These are phyloP conservation scores for Ectobius pallidus DNA, from an alignment of 2,888 invertebrate species.

Conservation along the genomic window DNA sequence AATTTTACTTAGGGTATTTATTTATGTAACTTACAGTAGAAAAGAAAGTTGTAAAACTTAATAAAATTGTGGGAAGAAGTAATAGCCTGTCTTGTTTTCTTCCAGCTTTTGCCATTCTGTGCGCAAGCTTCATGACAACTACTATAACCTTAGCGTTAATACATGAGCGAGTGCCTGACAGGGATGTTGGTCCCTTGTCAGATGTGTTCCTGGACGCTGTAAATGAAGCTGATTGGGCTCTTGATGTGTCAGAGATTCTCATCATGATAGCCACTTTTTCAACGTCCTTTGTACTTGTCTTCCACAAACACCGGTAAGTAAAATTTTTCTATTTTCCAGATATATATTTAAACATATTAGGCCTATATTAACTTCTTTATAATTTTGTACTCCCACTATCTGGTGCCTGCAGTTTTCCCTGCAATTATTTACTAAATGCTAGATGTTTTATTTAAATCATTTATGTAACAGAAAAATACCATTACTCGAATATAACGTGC, in stretches of 20 bases:
- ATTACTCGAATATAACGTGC: too few species aligned
- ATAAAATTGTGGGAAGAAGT: too few species aligned
- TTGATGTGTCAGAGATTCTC: conserved; percentile 83
- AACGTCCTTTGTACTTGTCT: conserved; percentile 76
- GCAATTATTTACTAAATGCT: too few species aligned
- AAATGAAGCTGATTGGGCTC: conserved; percentile 76
- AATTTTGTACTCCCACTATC: conserved; percentile 7
- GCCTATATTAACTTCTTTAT: neutral
- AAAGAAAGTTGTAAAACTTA: too few species aligned
- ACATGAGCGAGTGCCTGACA: conserved; percentile 86
- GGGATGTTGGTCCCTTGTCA: conserved; percentile 77
- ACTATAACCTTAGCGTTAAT: conserved; percentile 80
- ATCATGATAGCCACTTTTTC: conserved; percentile 82
- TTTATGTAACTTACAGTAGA: too few species aligned
- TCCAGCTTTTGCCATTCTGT: conserved; percentile 67
- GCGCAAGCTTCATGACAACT: conserved; percentile 67
- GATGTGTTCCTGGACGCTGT: conserved; percentile 84
- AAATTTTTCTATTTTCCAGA: too few species aligned
- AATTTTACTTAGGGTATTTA: too few species aligned
- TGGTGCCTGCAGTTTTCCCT: too few species aligned
- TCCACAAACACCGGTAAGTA: conserved; percentile 81
- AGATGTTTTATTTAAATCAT: too few species aligned
- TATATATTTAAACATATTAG: conserved; percentile 1
- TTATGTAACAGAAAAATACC: too few species aligned
- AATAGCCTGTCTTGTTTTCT: too few species aligned